These are phyloP conservation scores for Myioborus melanocephalus DNA, from an alignment of 2,797 vertebrate genomes.

Conservation along the genomic window DNA sequence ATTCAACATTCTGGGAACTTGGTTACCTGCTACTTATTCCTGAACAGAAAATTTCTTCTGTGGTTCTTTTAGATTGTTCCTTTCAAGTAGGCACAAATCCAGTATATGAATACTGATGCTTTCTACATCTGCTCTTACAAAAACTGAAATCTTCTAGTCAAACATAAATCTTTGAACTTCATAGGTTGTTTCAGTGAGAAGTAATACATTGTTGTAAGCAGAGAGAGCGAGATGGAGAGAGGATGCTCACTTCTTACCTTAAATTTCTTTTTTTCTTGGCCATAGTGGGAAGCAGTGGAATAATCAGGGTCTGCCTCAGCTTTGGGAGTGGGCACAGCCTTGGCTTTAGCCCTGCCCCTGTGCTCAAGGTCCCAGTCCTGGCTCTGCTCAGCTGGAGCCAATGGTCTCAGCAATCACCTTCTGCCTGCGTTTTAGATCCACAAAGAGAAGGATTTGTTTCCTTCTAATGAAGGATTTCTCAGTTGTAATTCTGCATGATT, in stretches of 20 bases:
- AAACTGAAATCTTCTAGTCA: not conserved
- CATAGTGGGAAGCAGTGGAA: not conserved
- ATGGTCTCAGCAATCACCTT: not conserved
- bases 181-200: not conserved
- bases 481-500: not conserved
- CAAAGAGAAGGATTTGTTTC: not conserved
- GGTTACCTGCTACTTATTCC: not conserved
- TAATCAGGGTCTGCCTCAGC: not conserved
- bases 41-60: not conserved
- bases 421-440: fast-evolving
- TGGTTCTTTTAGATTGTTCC: not conserved
- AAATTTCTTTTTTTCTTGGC: not conserved
- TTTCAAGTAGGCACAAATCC: not conserved
- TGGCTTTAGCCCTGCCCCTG: not conserved
- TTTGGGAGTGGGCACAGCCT: not conserved
- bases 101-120: not conserved
- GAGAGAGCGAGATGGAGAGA: not conserved
- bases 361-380: fast-evolving
- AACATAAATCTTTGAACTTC: not conserved
- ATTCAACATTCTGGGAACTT: not conserved
- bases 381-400: not conserved
- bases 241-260: not conserved
- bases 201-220: not conserved
- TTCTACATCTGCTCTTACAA: not conserved
- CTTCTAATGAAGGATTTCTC: not conserved